Evolutionary conservation across 2,888 invertebrate genomes (phyloP), one percentile per base, ranked within the genome.

Genomic region (Melieria crassipennis): DNA sequence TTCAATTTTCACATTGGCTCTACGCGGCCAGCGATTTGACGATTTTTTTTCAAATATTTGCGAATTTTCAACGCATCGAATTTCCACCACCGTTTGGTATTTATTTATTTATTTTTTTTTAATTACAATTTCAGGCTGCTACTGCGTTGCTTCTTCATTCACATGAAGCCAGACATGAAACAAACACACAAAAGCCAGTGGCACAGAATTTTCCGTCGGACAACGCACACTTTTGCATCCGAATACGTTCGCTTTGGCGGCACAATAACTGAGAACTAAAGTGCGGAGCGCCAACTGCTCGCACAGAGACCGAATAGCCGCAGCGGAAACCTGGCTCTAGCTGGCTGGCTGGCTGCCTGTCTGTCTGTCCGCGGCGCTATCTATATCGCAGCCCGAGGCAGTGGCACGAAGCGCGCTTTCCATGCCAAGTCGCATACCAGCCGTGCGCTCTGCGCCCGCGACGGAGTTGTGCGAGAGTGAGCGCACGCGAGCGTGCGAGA

Each of bases 241-340:
- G 73, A 73, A 79, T 78, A 84, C 84, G 85, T 84, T 80, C 79
- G 82, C 80, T 81, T 80, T 77, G 78, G 77, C 80, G 83, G 83
- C 84, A 85, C 82, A 83, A 84, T 84, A 85, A 85, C 80, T 85
- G 84, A 85, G 85, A 83, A 84, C 85, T 85, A 80, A 85, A 85
- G 81, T 81, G 77, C 71, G 73, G 77, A 76, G 77, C 77, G 78
- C 76, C 79, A 79, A 76, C 75, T 74, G 75, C 76, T 74, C 73
- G 75, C 72, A 75, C 77, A 79, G 79, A 79, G 80, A 79, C 79
- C 80, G 77, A 75, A 2, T 30, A 76, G 71, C 61, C 72, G 65
- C 47, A 55, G 65, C 57, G 45, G 62, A 70, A 62, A 46, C 30
- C 65, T 48, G 52, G 45, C 47, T 16, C 4, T 52, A 63, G 68